Evolutionary conservation across 2,797 vertebrate species (phyloP), one percentile per base, ranked within the genome.

Genomic region (Falco naumanni): DNA sequence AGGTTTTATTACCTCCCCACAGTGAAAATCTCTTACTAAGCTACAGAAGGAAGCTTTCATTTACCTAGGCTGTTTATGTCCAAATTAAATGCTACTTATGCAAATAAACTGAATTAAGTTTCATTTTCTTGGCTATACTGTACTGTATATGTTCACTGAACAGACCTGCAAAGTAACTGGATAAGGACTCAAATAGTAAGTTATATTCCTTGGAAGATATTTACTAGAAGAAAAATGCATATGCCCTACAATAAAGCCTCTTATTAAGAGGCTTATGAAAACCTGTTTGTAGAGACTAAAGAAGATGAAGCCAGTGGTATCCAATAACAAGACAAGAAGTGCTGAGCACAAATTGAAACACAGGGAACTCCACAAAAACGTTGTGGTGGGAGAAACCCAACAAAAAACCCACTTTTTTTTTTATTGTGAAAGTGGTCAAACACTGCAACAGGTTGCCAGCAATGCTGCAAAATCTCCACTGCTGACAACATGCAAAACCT

Each of bases 131-230:
- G 25, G 34, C 26, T 21, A 51, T 10, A 69, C 22, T 5, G 10
- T 74, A 93, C 64, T 89, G 26, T 71, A 94, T 87, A 84, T 69
- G 83, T 87, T 75, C 95, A 82, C 77, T 90, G 91, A 94, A 97
- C 65, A 95, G 79, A 95, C 64, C 31, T 65, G 26, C 31, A 94
- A 96, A 91, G 76, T 90, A 97, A 94, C 75, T 79, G 41, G 64
- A 75, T 34, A 75, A 81, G 89, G 59, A 79, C 39, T 72, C 86
- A 5, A 60, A 87, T 87, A 69, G 54, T 80, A 94, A 94, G 54
- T 37, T 87, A 71, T 74, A 88, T 91, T 95, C 93, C 95, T 93
- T 93, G 93, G 87, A 96, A 96, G 80, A 86, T 50, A 91, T 80
- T 48, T 34, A 57, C 50, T 9, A 57, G 45, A 72, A 80, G 10